Conservation (phyloP, 1,140 invertebrate genomes). For the Diachasma alloeum region DNA sequence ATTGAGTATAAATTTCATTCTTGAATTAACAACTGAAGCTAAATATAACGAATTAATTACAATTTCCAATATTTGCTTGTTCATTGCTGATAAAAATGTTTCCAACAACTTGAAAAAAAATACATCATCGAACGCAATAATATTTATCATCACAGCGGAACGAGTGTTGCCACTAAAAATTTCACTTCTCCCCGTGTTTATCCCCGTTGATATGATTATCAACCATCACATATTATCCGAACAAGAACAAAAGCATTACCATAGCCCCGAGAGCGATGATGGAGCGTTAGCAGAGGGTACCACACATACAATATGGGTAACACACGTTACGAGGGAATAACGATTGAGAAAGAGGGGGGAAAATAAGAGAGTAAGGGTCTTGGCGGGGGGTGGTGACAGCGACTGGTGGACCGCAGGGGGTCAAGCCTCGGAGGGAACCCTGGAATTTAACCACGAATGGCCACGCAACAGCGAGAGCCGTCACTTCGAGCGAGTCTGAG, state of each 20-base stretch:
- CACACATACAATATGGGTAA: background rate
- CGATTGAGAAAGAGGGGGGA: background rate
- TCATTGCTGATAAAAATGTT: background rate
- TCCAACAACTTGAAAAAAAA: background rate
- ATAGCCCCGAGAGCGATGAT: background rate
- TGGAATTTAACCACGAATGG: conserved; percentile 64
- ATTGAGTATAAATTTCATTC: no score
- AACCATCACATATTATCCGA: background rate
- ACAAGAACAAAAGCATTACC: background rate
- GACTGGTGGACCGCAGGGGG: conserved; percentile 54
- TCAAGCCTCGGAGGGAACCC: conserved; percentile 51
- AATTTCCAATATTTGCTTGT: background rate
- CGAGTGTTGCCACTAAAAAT: background rate
- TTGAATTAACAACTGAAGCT: no score
- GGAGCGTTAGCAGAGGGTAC: conserved; percentile 1
- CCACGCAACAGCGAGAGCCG: conserved; percentile 62
- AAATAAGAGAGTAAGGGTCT: conserved; percentile 37
- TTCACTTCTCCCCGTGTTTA: background rate
- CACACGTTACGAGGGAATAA: background rate
- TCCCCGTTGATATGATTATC: background rate
- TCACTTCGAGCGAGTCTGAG: conserved; percentile 58
- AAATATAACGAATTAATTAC: no score
- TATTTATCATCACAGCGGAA: background rate
- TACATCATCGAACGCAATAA: background rate
- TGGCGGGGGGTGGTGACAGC: conserved; percentile 62